Conservation (phyloP, 2,888 invertebrate species). For the Cerastoderma edule region DNA sequence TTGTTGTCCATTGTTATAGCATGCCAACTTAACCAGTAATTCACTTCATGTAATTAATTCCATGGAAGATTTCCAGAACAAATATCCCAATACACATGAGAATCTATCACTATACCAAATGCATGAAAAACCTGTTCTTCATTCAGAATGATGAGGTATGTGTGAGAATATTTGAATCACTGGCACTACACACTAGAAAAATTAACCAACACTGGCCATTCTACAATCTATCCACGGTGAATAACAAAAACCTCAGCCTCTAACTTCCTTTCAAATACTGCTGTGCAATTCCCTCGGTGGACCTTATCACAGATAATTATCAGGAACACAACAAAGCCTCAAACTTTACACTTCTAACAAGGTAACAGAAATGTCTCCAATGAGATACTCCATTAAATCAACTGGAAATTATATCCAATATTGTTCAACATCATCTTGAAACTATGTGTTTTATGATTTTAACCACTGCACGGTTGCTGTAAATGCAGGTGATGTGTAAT, state of each 20-base stretch:
- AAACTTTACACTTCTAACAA: constrained; percentile 11
- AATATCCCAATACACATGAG: too few relatives aligned
- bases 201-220: constrained; percentile 13
- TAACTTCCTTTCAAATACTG: background rate
- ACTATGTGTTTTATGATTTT: constrained; percentile 21
- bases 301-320: constrained; percentile 11
- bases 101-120: too few relatives aligned
- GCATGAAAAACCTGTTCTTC: too few relatives aligned
- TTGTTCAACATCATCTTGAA: constrained; percentile 6
- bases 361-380: constrained; percentile 11
- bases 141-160: too few relatives aligned
- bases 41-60: too few relatives aligned
- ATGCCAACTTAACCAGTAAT: too few relatives aligned
- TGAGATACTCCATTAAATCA: too few relatives aligned
- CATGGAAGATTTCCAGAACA: too few relatives aligned
- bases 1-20: too few relatives aligned
- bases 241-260: background rate
- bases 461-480: constrained; percentile 8
- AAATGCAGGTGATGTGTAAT: constrained; percentile 17
- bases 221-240: background rate
- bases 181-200: too few relatives aligned
- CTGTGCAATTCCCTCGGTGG: background rate
- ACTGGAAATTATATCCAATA: too few relatives aligned
- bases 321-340: constrained; percentile 4
- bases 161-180: too few relatives aligned